These are phyloP conservation scores for Menidia menidia DNA, from an alignment of 2,797 vertebrate genomes.

Conservation along the genomic window DNA sequence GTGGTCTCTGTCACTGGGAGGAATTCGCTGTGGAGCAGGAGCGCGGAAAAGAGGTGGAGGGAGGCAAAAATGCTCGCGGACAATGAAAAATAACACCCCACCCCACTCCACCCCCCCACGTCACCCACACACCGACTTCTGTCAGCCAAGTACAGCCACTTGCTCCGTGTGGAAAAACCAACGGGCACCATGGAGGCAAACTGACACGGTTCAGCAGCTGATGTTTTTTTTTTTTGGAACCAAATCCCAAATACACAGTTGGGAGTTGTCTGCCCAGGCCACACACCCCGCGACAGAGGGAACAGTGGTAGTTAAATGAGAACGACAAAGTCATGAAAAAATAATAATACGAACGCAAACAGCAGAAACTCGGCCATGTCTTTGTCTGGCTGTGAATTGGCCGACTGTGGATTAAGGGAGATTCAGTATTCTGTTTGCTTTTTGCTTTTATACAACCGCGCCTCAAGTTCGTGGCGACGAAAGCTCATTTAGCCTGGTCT, in stretches of 20 bases:
- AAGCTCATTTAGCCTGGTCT: too few species aligned
- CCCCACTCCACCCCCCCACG: constrained; percentile 29
- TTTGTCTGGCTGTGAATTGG: neutral
- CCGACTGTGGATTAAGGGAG: neutral
- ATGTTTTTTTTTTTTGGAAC: neutral
- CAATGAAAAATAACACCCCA: constrained; percentile 55
- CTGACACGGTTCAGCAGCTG: constrained; percentile 36
- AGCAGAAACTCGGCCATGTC: neutral
- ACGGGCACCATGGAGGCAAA: constrained; percentile 28
- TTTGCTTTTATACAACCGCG: neutral
- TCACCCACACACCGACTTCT: constrained; percentile 57
- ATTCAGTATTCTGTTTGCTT: neutral
- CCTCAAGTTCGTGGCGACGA: too few species aligned
- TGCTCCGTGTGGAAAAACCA: constrained; percentile 22
- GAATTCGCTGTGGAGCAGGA: constrained; percentile 28
- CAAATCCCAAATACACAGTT: constrained; percentile 17
- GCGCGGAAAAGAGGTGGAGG: constrained; percentile 40
- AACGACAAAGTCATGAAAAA: neutral
- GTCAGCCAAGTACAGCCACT: constrained; percentile 56
- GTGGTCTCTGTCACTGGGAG: constrained; percentile 39
- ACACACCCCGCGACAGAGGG: constrained; percentile 3
- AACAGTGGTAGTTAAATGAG: constrained; percentile 34
- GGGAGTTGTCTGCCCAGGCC: constrained; percentile 20
- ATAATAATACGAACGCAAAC: neutral
- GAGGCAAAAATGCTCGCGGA: constrained; percentile 51